Evolutionary conservation across 2,797 vertebrate species (phyloP), one percentile per base, ranked within the genome.

Genomic region (Falco cherrug): DNA sequence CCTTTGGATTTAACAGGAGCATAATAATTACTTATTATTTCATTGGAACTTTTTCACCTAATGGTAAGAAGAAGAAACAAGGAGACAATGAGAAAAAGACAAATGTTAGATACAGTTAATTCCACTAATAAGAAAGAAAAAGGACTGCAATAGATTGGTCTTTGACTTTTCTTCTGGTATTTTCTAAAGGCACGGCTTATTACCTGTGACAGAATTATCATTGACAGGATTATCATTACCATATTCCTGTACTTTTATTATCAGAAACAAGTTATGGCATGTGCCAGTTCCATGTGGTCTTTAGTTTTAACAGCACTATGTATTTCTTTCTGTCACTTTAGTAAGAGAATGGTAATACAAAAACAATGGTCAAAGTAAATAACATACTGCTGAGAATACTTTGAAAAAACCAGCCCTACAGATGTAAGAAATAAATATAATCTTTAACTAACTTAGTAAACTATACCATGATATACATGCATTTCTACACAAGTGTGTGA

Each of bases 381-480:
- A 67, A 5, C 33, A 28, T 15, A 41, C 15, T 9, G 15, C 24
- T 74, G 41, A 79, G 11, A 48, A 80, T 43, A 71, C 11, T 53
- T 35, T 4, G 69, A 63, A 74, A n/a, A 80, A 91, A 64, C 48
- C 13, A 45, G 12, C 7, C 45, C 26, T 57, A 67, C 6, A 57
- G 15, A 47, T 75, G 56, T n/a, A 79, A 79, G 33, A 79, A 74
- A 69, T n/a, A 57, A 67, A 91, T 37, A 8, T 13, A n/a, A 85
- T 3, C 26, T 77, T 59, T 39, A 56, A 48, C n/a, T 28, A 67
- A 31, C 10, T 78, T 33, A 14, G 24, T 51, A 78, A 81, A 6
- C 8, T 26, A 28, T 33, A 45, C 13, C 4, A 12, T 2, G 0
- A 4, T 69, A 35, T 7, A 54, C n/a, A 47, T 17, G 6, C 13